Base-by-base conservation (phyloP, 1,140 invertebrate species). In the Nixonia krombeini region DNA sequence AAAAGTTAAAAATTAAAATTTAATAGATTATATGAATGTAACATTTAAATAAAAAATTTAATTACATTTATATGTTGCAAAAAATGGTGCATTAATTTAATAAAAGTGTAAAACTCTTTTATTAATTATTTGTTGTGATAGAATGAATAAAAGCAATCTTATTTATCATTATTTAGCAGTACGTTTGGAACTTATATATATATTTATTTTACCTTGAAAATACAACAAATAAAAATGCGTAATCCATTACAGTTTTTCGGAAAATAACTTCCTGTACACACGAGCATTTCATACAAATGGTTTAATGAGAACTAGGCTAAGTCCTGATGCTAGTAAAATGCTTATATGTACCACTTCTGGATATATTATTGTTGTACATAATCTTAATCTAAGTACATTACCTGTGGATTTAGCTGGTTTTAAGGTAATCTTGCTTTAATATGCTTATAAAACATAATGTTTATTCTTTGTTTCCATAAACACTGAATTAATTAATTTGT, bases 331-430 rank as follows among this genome's bases (percentile, higher is more conserved):
- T 1, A 89, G 87, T 21, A 96, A 97, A 85, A 91, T 98, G 87
- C 88, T 97, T 2, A 92, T 97, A 79, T 94, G 94, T 68, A 96
- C 95, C 1, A 94, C 94, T 18, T 91, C 91, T 9, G 96, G 96
- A 4, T 94, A 96, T 76, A 87, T 97, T 15, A 93, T 98, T 65
- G 89, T 97, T 31, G 91, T 98, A 50, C 95, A 97, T 79, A 90
- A 97, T 82, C 86, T 98, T 6, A 91, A 95, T 80, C 85, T 98
- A 47, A 88, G 88, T 16, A 93, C 91, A 5, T 84, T 98, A 50
- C 87, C 89, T 13, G 87, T 91, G 59, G 95, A 97, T 81, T 87
- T 97, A 40, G 87, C 89, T 67, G 93, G 92, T 38, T 98, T 97
- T 85, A 92, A 94, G 86, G 93, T 95, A 77, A n/a, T n/a, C n/a